Conservation (phyloP, 2,113 vertebrate species). For the Ochotona princeps region DNA sequence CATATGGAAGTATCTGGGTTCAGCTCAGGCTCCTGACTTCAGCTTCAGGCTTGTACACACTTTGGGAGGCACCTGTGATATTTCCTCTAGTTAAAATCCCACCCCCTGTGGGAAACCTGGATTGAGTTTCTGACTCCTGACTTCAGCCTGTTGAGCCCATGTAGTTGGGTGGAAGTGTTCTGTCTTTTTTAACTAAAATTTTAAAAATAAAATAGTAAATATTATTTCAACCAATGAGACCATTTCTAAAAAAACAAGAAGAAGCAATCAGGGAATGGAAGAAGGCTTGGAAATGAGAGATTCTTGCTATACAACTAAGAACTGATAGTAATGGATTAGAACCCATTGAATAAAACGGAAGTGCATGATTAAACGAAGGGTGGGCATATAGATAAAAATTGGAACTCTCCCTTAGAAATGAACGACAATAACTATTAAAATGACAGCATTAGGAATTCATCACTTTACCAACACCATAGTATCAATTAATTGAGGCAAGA, state of each 20-base stretch:
- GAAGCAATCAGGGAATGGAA: neutral
- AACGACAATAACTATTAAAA: neutral
- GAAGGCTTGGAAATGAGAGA: conserved; percentile 15
- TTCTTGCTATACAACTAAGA: neutral
- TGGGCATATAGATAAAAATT: neutral
- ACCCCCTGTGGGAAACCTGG: too few relatives aligned
- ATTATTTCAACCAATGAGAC: neutral
- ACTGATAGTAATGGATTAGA: neutral
- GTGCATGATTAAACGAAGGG: neutral
- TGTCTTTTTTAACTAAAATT: too few relatives aligned
- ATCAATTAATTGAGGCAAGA: conserved; percentile 6
- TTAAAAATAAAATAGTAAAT: too few relatives aligned
- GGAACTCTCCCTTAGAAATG: neutral
- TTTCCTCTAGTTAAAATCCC: too few relatives aligned
- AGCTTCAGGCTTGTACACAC: too few relatives aligned
- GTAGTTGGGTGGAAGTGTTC: too few relatives aligned
- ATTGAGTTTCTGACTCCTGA: too few relatives aligned
- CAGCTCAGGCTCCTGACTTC: too few relatives aligned
- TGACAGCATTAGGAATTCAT: conserved; percentile 1
- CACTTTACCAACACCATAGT: neutral
- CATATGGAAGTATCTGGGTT: too few relatives aligned
- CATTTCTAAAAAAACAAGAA: neutral
- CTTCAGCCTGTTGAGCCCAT: too few relatives aligned
- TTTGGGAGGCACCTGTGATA: too few relatives aligned
- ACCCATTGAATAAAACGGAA: neutral